These are phyloP conservation scores for Elgaria multicarinata DNA, from an alignment of 2,113 vertebrate species.

Conservation along the genomic window DNA sequence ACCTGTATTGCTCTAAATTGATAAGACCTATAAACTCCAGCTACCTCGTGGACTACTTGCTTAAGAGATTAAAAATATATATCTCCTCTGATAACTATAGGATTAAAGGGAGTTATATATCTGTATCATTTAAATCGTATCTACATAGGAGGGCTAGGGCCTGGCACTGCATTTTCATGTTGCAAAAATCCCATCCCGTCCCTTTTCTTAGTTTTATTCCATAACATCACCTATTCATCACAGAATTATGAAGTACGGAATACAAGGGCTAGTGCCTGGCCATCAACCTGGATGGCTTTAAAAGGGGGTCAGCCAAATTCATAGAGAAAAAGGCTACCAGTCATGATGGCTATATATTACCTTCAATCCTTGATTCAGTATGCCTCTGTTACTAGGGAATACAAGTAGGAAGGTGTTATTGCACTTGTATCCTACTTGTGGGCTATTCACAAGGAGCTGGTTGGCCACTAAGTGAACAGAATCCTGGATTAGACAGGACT, in stretches of 20 bases:
- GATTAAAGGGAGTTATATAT: slow-evolving; percentile 17
- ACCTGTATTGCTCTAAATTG: slow-evolving; percentile 51
- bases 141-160: slow-evolving; percentile 22
- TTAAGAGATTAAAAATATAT: slow-evolving; percentile 52
- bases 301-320: too few relatives aligned
- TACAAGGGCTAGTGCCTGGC: neutral
- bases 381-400: too few relatives aligned
- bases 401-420: too few relatives aligned
- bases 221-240: neutral
- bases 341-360: too few relatives aligned
- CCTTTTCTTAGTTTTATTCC: neutral
- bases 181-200: neutral
- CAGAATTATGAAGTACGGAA: neutral
- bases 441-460: too few relatives aligned
- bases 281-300: too few relatives aligned
- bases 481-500: too few relatives aligned
- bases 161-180: fast-evolving
- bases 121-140: slow-evolving; percentile 13
- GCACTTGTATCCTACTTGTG: too few relatives aligned
- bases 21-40: slow-evolving; percentile 49
- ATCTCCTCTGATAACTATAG: slow-evolving; percentile 46
- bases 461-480: too few relatives aligned
- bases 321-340: too few relatives aligned
- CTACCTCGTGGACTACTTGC: slow-evolving; percentile 41
- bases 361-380: too few relatives aligned